A percentile compares a stretch with the other conserved stretches of the same genome.
Conservation (phyloP, 2,888 invertebrate genomes). For the Drosophila eohydei region DNA sequence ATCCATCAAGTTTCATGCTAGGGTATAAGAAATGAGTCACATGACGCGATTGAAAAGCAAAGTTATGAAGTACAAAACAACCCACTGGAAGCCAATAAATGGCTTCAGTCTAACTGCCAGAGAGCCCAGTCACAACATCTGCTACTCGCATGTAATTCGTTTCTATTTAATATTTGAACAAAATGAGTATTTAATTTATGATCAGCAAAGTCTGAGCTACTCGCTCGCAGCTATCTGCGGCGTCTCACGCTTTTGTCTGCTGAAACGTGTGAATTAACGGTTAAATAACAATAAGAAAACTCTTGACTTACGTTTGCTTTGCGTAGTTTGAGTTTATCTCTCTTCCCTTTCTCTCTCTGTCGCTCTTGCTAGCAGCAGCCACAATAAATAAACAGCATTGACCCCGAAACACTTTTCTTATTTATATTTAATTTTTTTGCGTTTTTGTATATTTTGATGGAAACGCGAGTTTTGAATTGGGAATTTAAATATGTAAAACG, state of each 20-base stretch:
- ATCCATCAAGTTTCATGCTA: too few species aligned
- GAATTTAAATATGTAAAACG: constrained; percentile 43
- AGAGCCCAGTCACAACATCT: too few species aligned
- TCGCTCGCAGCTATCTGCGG: neutral
- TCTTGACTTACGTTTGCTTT: constrained; percentile 37
- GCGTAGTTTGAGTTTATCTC: neutral
- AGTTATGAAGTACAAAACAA: neutral
- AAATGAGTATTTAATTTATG: constrained; percentile 9
- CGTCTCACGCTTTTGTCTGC: constrained; percentile 12
- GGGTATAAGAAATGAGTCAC: too few species aligned
- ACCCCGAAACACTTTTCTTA: constrained; percentile 58
- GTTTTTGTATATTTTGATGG: constrained; percentile 14
- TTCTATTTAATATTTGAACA: constrained; percentile 2
- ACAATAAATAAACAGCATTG: constrained; percentile 45
- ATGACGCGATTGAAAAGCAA: too few species aligned
- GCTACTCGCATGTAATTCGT: neutral
- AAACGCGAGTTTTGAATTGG: constrained; percentile 31
- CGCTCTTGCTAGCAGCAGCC: constrained; percentile 26
- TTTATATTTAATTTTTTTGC: constrained; percentile 17
- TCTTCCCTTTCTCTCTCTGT: constrained; percentile 7
- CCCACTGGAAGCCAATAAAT: neutral
- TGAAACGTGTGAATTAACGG: constrained; percentile 30
- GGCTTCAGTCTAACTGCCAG: neutral
- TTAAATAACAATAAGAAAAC: constrained; percentile 32
- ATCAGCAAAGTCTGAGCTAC: neutral